Base-by-base conservation (phyloP, 2,888 invertebrate genomes). In the Tillus elongatus region DNA sequence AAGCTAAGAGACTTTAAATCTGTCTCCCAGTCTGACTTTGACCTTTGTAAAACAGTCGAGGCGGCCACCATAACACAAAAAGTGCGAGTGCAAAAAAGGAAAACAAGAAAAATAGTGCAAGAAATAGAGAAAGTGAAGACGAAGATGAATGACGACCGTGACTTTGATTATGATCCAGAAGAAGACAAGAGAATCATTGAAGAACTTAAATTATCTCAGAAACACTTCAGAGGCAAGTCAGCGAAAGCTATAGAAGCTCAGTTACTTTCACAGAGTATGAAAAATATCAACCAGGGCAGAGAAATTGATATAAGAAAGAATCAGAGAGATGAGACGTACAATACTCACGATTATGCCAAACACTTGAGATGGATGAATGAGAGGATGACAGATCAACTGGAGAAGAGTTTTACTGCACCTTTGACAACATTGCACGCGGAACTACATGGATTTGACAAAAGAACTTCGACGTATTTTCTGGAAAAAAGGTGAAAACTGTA, bases 191-290 rank as follows among this genome's bases (percentile, higher is more conserved):
- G 67, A 46, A 58, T 64, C 35, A 66, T 66, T 40, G 64, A 46
- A 3, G 56, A 59, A 24, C 44, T 64, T 13, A 54, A 63, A 46
- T 62, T 67, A 9, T 58, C 66, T 29, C 70, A 72, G 47, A 72
- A 71, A 45, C 70, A 67, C 51, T 60, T 82, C 31, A 73, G 79
- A 52, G 84, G 83, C 33, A 84, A 80, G 69, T 84, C 85, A 2
- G 84, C 84, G 3, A 77, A 72, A 54, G 77, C 77, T 30, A 87
- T 87, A 42, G 80, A 77, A 46, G 72, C 73, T 43, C 74, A 76
- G 9, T 64, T 82, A 28, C 61, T 82, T 29, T 70, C 73, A 26
- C 75, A 79, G 49, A 77, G 71, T 41, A 58, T 64, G 46, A 66
- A 61, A 44, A 68, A 70, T 49, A 69, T 79, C 24, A 66, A 68